Conservation (phyloP, 2,113 vertebrate species). For the Cephalopterus ornatus region DNA sequence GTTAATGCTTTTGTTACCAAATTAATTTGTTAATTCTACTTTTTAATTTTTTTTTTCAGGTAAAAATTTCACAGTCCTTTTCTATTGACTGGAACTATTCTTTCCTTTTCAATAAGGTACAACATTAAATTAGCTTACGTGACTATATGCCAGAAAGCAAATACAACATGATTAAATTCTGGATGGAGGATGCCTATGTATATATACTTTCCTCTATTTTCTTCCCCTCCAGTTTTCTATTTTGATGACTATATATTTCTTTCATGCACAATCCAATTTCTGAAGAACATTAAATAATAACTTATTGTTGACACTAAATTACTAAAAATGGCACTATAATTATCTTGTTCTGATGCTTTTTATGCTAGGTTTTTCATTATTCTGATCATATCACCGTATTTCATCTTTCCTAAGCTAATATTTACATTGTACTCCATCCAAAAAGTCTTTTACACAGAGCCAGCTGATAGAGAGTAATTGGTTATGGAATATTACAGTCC, state of each 20-base stretch:
- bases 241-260: neutral
- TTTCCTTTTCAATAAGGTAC: neutral
- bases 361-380: neutral
- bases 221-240: neutral
- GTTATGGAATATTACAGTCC: neutral
- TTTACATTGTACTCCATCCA: neutral
- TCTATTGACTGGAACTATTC: neutral
- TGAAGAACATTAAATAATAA: neutral
- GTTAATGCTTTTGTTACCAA: neutral
- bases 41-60: neutral
- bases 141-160: neutral
- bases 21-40: neutral
- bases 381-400: neutral
- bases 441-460: neutral
- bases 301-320: neutral
- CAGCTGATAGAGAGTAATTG: neutral
- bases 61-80: neutral
- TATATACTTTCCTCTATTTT: neutral
- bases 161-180: neutral
- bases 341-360: neutral
- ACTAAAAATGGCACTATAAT: neutral
- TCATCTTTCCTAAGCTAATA: neutral
- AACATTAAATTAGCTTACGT: fast-evolving
- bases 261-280: neutral
- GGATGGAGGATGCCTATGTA: neutral